Base-by-base conservation (phyloP, 2,888 invertebrate species). In the Phengaris alcon region DNA sequence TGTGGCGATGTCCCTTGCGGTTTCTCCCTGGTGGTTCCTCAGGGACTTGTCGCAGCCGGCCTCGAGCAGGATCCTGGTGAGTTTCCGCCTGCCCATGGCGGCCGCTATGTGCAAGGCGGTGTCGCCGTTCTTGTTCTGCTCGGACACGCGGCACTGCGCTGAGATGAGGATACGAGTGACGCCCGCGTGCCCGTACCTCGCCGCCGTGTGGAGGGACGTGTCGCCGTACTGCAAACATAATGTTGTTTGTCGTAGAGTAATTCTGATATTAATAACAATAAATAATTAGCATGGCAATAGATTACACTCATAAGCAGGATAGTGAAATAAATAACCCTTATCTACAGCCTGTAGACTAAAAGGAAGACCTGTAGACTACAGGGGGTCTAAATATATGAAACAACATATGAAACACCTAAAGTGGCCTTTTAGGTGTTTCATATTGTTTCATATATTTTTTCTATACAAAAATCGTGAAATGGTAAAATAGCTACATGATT, bases 51-150 rank as follows among this genome's bases (percentile, higher is more conserved):
- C 97, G 84, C 97, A 97, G 75, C 97, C 97, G 0, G 98, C 97
- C 86, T 98, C 98, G 52, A 98, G 94, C 35, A 99, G 94, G 80
- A 99, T 97, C 83, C 97, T 95, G 10, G 98, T 98, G 77, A 99
- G 94, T 90, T 99, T 99, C 75, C 98, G 92, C 44, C 98, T 94
- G 7, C 98, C 98, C 97, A 99, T 97, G 2, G 98, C 98, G 9
- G 98, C 97, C 0, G 98, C 96, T 82, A 99, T 98, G 88, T 99
- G 99, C 13, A 99, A 93, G 0, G 98, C 97, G 0, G 98, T 98
- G 90, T 99, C 99, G 0, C 98, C 98, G 90, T 99, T 99, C 94
- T 98, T 97, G 88, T 99, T 99, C 84, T 97, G 97, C 83, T 97
- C 97, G 77, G 97, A 97, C 75, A 97, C 96, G 81, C 96, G 95